Base-by-base conservation (phyloP, 1,140 invertebrate species). In the Dendrolimus punctatus region DNA sequence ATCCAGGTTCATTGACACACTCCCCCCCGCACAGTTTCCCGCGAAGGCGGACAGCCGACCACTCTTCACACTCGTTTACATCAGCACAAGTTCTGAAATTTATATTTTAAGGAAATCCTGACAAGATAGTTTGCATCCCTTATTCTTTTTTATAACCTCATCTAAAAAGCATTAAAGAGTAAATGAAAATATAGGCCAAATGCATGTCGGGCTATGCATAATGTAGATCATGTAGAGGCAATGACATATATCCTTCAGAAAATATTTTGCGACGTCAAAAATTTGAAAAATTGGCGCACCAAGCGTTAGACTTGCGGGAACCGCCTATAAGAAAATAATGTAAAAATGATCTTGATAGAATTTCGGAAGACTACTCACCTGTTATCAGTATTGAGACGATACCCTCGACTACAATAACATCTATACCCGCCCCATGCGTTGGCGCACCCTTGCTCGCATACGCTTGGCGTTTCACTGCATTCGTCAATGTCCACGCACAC, bases 1-100 rank as follows among this genome's bases (percentile, higher is more conserved):
- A 95, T 5, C 98, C 98, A 0, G 93, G 92, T 2, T 92, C 91
- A 74, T 99, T 99, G 6, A 94, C 88, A 76, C 96, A 98, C n/a
- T 91, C 88, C 0, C 96, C 96, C 53, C 94, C 90, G 71, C 96
- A 98, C 2, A 96, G 74, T 49, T 91, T 90, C 49, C 91, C 89
- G 62, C 91, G 91, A 39, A 91, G 92, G 0, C 72, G 49, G 5
- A 57, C 56, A 5, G 66, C 50, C 2, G 66, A 56, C 60, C 62
- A 80, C 60, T 93, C 89, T 51, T 89, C 88, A 73, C 97, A 99
- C 77, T 99, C 97, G 77, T 99, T 92, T 39, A 98, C 90, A 74
- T 98, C 97, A 59, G 88, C 86, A 77, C 95, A 96, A 0, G 94
- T 92, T 75, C 92, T 90, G 73, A 46, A 80, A 59, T 6, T 6